Evolutionary conservation across 2,888 invertebrate species (phyloP).

Genomic region (Cephus rjabovi): DNA sequence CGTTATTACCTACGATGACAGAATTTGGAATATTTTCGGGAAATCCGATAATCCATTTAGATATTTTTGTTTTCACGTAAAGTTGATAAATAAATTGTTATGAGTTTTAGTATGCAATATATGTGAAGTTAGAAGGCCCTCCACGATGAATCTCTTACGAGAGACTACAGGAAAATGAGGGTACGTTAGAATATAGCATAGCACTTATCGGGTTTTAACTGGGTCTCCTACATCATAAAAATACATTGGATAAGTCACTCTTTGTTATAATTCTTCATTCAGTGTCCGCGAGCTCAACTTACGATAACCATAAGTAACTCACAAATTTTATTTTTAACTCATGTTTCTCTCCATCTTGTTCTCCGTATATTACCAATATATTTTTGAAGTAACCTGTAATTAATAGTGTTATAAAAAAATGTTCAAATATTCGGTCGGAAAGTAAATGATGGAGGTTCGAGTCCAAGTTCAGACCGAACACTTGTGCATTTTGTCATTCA

Average conservation of each 20-base stretch:
- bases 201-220: no score
- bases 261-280: not conserved
- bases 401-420: not conserved
- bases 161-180: no score
- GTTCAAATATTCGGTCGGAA: not conserved
- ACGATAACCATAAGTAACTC: not conserved
- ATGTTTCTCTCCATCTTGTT: not conserved
- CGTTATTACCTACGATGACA: no score
- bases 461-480: not conserved
- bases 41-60: not conserved
- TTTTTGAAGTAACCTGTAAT: not conserved
- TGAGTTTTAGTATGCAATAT: not conserved
- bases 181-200: no score
- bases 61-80: not conserved
- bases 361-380: not conserved
- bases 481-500: not conserved
- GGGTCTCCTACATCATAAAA: not conserved
- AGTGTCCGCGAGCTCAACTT: not conserved
- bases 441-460: not conserved
- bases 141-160: not conserved
- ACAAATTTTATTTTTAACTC: not conserved
- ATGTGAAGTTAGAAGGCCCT: not conserved
- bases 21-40: no score
- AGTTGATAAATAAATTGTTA: not conserved
- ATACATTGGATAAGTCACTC: not conserved